phyloP scores from a whole-genome alignment of 1,140 invertebrate genomes.

The Wasmannia auropunctata region DNA sequence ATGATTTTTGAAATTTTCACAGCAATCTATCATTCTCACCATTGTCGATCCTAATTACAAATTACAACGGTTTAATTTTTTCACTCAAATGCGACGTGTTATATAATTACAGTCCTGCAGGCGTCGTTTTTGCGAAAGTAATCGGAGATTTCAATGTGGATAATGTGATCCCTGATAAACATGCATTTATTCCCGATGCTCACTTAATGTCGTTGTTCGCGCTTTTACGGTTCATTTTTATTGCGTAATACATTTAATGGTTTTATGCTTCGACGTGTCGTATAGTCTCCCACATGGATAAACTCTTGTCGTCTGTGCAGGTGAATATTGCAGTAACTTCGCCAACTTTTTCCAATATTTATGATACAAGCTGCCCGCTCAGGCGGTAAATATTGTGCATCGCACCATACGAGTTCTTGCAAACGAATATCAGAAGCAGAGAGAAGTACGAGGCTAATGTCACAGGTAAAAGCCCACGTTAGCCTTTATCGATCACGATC shows the following conservation, averaged over 20 bases:
- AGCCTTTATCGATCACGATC: slow-evolving; percentile 53
- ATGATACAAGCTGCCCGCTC: slow-evolving; percentile 2
- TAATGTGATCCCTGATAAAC: background rate
- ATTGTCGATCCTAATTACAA: background rate
- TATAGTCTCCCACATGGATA: background rate
- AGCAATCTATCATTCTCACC: background rate
- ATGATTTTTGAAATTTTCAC: background rate
- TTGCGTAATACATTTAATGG: background rate
- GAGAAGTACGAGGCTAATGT: slow-evolving; percentile 34
- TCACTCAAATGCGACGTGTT: background rate
- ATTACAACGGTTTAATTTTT: background rate
- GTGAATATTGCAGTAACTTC: slow-evolving; percentile 28
- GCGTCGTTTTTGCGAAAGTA: background rate
- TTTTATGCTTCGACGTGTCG: background rate
- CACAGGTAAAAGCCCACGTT: slow-evolving; percentile 37
- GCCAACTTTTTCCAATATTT: slow-evolving; percentile 52
- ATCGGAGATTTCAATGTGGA: background rate
- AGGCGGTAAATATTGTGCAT: slow-evolving; percentile 21
- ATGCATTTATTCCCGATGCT: background rate
- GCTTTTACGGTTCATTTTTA: slow-evolving; percentile 3
- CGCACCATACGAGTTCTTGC: background rate
- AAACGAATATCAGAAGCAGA: slow-evolving; percentile 36
- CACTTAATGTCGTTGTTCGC: background rate
- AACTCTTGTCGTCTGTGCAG: slow-evolving; percentile 5
- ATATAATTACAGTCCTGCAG: background rate